Evolutionary conservation across 2,797 vertebrate species (phyloP).

Genomic region (Lates japonicus): DNA sequence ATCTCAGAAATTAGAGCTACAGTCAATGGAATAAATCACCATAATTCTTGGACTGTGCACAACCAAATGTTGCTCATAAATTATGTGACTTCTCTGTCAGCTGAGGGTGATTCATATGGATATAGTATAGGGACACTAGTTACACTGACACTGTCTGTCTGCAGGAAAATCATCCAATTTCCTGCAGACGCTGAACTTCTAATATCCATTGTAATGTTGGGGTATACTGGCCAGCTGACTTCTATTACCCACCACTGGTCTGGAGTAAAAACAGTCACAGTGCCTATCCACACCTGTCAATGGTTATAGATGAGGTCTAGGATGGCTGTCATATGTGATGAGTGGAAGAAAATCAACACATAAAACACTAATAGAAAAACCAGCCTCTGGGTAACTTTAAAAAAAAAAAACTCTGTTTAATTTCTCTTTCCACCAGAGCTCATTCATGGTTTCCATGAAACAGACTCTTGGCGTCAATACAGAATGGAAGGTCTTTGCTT

Average conservation of each 20-base stretch:
- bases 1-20: conserved; percentile 9
- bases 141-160: conserved; percentile 52
- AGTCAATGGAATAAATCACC: conserved; percentile 20
- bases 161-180: conserved; percentile 76
- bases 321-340: conserved; percentile 61
- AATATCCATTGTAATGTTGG: conserved; percentile 64
- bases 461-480: conserved; percentile 19
- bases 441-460: conserved; percentile 51
- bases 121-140: conserved; percentile 32
- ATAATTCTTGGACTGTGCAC: neutral
- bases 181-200: conserved; percentile 70
- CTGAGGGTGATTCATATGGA: conserved; percentile 54
- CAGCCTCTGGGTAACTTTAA: conserved; percentile 22
- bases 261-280: conserved; percentile 65
- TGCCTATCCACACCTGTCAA: conserved; percentile 68
- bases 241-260: conserved; percentile 67
- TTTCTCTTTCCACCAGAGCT: conserved; percentile 48
- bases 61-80: conserved; percentile 24
- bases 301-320: conserved; percentile 58
- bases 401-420: conserved; percentile 15
- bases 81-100: conserved; percentile 20
- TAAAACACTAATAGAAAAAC: conserved; percentile 55
- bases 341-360: conserved; percentile 61
- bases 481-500: conserved; percentile 39
- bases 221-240: conserved; percentile 71